phyloP scores from a whole-genome alignment of 2,888 invertebrate species.

The Drosophila subquinaria region DNA sequence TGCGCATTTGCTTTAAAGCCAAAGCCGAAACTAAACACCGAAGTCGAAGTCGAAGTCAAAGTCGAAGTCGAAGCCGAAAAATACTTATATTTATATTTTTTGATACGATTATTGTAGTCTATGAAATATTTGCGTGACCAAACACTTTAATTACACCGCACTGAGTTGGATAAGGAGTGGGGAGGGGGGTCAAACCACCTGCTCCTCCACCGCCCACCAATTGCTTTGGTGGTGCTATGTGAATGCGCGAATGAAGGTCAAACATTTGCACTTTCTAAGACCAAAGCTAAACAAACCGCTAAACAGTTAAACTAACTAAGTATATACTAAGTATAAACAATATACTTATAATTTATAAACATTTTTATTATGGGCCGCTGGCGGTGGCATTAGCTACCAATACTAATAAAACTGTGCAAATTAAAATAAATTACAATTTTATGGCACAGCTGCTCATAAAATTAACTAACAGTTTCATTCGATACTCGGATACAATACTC shows the following conservation, averaged over 20 bases:
- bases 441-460: conserved; percentile 74
- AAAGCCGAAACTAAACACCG: conserved; percentile 9
- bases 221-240: conserved; percentile 11
- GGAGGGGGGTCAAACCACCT: background rate
- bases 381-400: conserved; percentile 19
- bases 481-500: conserved; percentile 16
- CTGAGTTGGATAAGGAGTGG: background rate
- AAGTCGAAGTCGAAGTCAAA: background rate
- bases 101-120: conserved; percentile 6
- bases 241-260: conserved; percentile 29
- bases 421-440: conserved; percentile 75
- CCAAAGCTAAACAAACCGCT: conserved; percentile 21
- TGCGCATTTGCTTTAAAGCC: conserved; percentile 34
- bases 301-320: conserved; percentile 25
- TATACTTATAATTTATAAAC: conserved; percentile 21
- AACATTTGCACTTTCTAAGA: conserved; percentile 43
- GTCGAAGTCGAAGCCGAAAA: conserved; percentile 11
- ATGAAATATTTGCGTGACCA: conserved; percentile 28
- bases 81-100: conserved; percentile 12
- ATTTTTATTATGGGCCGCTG: conserved; percentile 13
- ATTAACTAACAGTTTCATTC: conserved; percentile 74
- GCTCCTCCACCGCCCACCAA: conserved; percentile 6
- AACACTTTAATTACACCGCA: conserved; percentile 19
- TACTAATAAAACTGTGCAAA: conserved; percentile 42
- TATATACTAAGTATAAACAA: conserved; percentile 25